A percentile compares a stretch with the other conserved stretches of the same genome.
Conservation (phyloP, 2,888 invertebrate species). For the Carpatolechia fugitivella region DNA sequence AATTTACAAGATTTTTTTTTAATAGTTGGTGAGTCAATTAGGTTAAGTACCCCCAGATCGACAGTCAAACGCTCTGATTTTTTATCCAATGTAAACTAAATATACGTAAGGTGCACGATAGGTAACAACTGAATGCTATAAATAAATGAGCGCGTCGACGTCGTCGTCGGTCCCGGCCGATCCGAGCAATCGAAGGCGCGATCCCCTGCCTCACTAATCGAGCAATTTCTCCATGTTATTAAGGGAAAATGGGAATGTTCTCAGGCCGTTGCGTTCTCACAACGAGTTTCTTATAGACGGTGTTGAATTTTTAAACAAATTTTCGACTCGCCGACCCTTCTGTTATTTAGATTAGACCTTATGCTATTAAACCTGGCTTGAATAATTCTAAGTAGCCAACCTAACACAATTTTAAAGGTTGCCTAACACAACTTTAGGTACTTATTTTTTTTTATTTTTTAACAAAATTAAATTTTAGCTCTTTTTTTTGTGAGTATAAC, state of each 20-base stretch:
- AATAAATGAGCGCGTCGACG: neutral
- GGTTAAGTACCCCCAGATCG: no score
- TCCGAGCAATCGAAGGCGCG: conserved; percentile 46
- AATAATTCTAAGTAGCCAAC: conserved; percentile 46
- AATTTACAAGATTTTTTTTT: no score
- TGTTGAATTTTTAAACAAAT: conserved; percentile 77
- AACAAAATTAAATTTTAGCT: no score
- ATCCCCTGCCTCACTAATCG: conserved; percentile 68
- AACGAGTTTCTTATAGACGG: conserved; percentile 72
- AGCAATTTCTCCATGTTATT: conserved; percentile 75
- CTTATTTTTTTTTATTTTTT: no score
- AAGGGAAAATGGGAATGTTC: conserved; percentile 73
- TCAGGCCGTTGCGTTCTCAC: conserved; percentile 70
- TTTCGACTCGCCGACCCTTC: conserved; percentile 62
- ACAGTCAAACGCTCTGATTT: no score
- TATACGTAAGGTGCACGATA: neutral
- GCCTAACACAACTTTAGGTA: neutral
- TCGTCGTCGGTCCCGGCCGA: neutral
- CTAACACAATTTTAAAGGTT: conserved; percentile 22
- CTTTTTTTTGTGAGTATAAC: no score
- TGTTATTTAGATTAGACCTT: conserved; percentile 66
- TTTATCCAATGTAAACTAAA: neutral
- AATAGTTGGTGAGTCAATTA: no score
- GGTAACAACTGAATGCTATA: neutral
- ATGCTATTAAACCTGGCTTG: conserved; percentile 56